Evolutionary conservation across 92 coral and sea anemone genomes (phyloP).

Genomic region (Siderastrea siderea): DNA sequence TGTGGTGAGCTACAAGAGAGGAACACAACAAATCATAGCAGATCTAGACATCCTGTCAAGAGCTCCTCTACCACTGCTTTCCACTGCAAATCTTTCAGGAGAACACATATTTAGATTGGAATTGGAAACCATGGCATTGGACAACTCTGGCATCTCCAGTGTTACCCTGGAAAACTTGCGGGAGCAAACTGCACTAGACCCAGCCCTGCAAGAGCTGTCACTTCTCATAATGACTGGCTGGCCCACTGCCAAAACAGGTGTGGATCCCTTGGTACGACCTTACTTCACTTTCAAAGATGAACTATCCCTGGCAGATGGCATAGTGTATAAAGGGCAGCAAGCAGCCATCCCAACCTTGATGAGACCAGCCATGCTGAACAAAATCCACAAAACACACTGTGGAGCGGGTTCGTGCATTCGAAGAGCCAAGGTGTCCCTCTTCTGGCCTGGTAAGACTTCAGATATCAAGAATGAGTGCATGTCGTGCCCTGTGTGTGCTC

Average conservation of each 20-base stretch:
- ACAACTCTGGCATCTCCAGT: slow-evolving; percentile 35
- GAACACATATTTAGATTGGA: slow-evolving; percentile 31
- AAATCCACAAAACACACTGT: slow-evolving; percentile 50
- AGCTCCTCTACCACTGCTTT: background rate
- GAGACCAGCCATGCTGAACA: slow-evolving; percentile 32
- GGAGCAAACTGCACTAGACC: background rate
- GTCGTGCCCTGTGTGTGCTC: slow-evolving; percentile 47
- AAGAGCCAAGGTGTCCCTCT: slow-evolving; percentile 49
- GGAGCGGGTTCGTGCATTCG: slow-evolving; percentile 38
- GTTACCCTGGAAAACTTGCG: too few species aligned
- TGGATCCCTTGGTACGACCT: slow-evolving; percentile 29
- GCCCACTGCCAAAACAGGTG: slow-evolving; percentile 44
- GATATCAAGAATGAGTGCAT: slow-evolving; percentile 40
- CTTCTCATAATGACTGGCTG: background rate
- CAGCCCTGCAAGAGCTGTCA: background rate
- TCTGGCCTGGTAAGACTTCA: slow-evolving; percentile 55
- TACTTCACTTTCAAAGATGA: slow-evolving; percentile 44
- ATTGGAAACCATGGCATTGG: slow-evolving; percentile 34
- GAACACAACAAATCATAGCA: slow-evolving; percentile 30
- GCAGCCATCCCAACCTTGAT: slow-evolving; percentile 35
- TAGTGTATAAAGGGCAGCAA: background rate
- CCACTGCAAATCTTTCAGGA: background rate
- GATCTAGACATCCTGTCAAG: slow-evolving; percentile 19
- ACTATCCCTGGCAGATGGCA: slow-evolving; percentile 51
- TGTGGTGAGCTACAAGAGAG: slow-evolving; percentile 17